Evolutionary conservation across 2,113 vertebrate genomes (phyloP).

Genomic region (Taxidea taxus): DNA sequence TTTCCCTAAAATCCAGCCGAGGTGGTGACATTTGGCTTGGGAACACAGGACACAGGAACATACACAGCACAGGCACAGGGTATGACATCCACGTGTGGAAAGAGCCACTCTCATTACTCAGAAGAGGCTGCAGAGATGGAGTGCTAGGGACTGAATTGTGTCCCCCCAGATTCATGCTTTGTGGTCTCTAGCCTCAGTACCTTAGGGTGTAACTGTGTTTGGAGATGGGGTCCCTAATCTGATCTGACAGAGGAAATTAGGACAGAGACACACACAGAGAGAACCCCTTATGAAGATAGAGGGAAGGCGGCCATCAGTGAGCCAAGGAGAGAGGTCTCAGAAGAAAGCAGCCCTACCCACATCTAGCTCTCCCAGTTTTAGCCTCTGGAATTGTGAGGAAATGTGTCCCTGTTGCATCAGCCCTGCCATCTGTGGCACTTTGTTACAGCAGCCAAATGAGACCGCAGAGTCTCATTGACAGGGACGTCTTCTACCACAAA

Average conservation of each 20-base stretch:
- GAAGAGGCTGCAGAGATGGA: background rate
- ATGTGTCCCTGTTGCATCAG: background rate
- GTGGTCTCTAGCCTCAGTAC: background rate
- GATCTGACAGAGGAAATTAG: background rate
- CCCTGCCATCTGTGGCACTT: background rate
- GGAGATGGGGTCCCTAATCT: background rate
- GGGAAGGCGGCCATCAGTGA: background rate
- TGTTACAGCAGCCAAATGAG: background rate
- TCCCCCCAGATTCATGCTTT: background rate
- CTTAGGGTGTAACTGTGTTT: background rate
- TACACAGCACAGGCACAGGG: background rate
- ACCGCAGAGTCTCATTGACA: background rate
- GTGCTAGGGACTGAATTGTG: background rate
- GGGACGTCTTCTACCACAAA: background rate
- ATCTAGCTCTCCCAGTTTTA: background rate
- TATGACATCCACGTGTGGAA: background rate
- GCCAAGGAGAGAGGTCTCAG: background rate
- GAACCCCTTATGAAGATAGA: rapidly evolving
- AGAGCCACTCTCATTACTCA: background rate
- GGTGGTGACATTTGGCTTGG: background rate
- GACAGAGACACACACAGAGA: background rate
- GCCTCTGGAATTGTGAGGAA: background rate
- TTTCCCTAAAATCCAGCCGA: background rate
- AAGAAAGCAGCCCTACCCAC: background rate
- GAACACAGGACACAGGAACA: background rate